phyloP scores from a whole-genome alignment of 2,797 vertebrate genomes.

The Novumbra hubbsi region DNA sequence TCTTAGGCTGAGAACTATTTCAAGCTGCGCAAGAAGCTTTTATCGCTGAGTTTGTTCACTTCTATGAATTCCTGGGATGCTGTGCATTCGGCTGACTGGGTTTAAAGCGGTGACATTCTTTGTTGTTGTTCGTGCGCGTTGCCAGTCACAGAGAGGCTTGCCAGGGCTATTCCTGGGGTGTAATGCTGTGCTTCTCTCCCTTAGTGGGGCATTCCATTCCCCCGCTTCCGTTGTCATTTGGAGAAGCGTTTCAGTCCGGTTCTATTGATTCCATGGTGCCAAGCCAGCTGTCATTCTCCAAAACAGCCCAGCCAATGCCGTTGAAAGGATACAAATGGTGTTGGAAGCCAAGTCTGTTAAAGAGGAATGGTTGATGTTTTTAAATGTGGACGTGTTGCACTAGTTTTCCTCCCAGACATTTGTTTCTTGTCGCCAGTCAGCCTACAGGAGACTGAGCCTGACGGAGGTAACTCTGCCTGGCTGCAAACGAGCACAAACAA shows the following conservation, averaged over 20 bases:
- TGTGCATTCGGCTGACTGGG: too few species aligned
- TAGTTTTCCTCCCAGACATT: conserved; percentile 42
- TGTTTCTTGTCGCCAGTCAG: conserved; percentile 51
- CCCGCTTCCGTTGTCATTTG: conserved; percentile 26
- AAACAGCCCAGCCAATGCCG: neutral
- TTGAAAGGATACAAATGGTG: neutral
- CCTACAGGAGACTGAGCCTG: conserved; percentile 31
- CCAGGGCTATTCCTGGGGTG: conserved; percentile 38
- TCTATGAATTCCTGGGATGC: too few species aligned
- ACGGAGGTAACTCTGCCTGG: conserved; percentile 49
- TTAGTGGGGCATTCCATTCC: conserved; percentile 56
- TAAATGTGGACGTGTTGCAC: conserved; percentile 54
- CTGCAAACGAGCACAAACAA: conserved; percentile 64
- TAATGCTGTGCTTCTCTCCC: conserved; percentile 68
- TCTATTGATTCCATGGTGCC: neutral
- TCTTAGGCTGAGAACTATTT: too few species aligned
- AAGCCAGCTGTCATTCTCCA: neutral
- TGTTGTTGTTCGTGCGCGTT: too few species aligned
- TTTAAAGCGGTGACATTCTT: too few species aligned
- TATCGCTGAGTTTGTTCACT: too few species aligned
- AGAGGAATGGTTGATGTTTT: conserved; percentile 68
- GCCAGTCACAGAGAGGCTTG: too few species aligned
- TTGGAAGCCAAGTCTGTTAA: conserved; percentile 36
- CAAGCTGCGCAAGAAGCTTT: too few species aligned
- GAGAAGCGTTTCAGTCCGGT: neutral